Evolutionary conservation across 2,888 invertebrate genomes (phyloP), one percentile per base, ranked within the genome.

Genomic region (Philhelius pedissequus): DNA sequence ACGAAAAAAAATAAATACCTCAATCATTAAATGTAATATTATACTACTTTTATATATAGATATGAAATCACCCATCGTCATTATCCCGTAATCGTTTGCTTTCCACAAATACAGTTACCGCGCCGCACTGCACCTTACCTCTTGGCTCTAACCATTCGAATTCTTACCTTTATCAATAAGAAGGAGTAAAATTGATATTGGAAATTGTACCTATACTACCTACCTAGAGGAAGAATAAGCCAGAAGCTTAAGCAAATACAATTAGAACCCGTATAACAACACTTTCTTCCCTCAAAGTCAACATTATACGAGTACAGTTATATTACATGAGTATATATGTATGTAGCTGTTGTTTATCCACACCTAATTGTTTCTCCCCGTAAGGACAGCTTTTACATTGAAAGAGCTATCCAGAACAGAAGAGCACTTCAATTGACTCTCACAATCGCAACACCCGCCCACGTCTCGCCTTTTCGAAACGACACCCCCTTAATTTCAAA

Each of bases 281-380:
- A 43, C 30, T 40, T 32, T 6, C 27, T 40, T 48, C 25, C 15
- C 38, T 22, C 45, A 71, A 71, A 64, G 54, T 78, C 64, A 78
- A 71, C 71, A 60, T 30, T 43, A 20, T 35, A 45, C n/a, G n/a
- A n/a, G n/a, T n/a, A n/a, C 64, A 8, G 22, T 52, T 58, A 45
- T 75, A 62, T 64, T 58, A 58, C 13, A 35, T 56, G 32, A 32
- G 54, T 30, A 13, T 18, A 18, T n/a, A n/a, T n/a, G 22, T 54
- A 62, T 30, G 50, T 68, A 66, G 58, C 43, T 32, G 38, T 70
- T 64, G 74, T 83, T 83, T 75, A 79, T 83, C 79, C 83, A 79
- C 79, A 79, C 79, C 79, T 79, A 79, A 79, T 83, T 83, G 83
- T 83, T 79, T 83, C 38, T 70, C 50, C 50, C 48, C 40, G 32